These are phyloP conservation scores for Enteromius afrohamiltoni DNA, from an alignment of 2,797 vertebrate species.

Conservation along the genomic window DNA sequence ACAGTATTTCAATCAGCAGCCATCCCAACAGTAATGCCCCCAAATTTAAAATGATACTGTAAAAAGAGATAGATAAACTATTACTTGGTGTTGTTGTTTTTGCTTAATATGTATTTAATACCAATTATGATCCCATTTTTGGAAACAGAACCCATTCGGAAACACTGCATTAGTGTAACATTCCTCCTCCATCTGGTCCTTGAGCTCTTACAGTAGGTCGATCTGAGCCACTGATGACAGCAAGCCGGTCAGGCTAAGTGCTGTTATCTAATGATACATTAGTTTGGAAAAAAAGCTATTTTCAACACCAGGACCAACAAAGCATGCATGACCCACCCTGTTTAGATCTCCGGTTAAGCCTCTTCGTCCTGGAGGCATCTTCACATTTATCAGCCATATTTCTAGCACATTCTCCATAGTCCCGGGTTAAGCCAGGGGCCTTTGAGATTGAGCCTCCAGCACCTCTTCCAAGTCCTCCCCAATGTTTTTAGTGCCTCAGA, in stretches of 20 bases:
- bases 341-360: constrained; percentile 28
- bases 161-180: not conserved
- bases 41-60: not conserved
- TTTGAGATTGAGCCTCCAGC: constrained; percentile 37
- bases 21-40: not conserved
- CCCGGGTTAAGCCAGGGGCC: constrained; percentile 26
- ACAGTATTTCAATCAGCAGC: not conserved
- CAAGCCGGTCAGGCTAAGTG: not conserved
- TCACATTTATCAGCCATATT: constrained; percentile 21
- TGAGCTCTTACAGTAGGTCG: not conserved
- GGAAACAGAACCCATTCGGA: not conserved
- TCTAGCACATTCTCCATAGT: not conserved
- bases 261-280: constrained; percentile 42
- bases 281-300: constrained; percentile 35
- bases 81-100: no score
- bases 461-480: constrained; percentile 9
- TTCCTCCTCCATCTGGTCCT: constrained; percentile 3
- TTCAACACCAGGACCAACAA: constrained; percentile 23
- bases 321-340: constrained; percentile 21
- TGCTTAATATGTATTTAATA: not conserved
- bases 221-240: constrained; percentile 19
- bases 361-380: constrained; percentile 24
- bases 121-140: constrained; percentile 2
- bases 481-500: constrained; percentile 16
- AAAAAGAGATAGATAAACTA: no score